Evolutionary conservation across 2,113 vertebrate species (phyloP), one percentile per base, ranked within the genome.

Genomic region (Corythornis vintsioides): DNA sequence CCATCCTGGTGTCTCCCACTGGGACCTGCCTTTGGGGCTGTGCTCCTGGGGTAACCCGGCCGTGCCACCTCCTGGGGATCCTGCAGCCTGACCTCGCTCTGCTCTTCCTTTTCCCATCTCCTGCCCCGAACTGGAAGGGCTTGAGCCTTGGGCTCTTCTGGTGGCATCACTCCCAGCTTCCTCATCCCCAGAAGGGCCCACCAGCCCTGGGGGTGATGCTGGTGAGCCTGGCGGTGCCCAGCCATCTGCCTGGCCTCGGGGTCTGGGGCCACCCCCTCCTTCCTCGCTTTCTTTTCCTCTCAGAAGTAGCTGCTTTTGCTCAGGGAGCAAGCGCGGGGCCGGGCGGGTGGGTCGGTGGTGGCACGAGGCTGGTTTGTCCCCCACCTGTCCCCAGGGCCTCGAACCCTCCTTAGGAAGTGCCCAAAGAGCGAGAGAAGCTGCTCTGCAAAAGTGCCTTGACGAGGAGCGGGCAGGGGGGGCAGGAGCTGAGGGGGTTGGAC

Each of bases 371-470:
- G 19, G 42, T 53, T 72, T 65, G 79, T 75, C 90, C 86, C 86
- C 57, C 4, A 2, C 72, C 76, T 69, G 86, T 76, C 72, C 73
- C 90, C 43, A 45, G 47, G 24, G 64, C 75, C 83, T 72, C 18
- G 0, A 67, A 72, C 83, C 90, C 11, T 0, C 19, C 0, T 86
- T 80, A 53, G 92, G 91, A 93, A 94, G 76, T 90, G 91, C 95
- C 95, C 95, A 77, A 74, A 88, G 86, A 96, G 95, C 60, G 76
- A 94, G 94, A 63, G 95, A 81, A 81, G 94, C 94, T 96, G 95
- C 95, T 96, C 94, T 94, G 95, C 89, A 80, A 76, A 96, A 96
- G 95, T 96, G 95, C 95, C 95, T 96, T 96, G 95, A 89, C 2
- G 73, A 75, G 93, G 90, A 92, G 85, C 2, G 66, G 90, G 93